Percentiles rank a stretch among this genome's conserved stretches.
These are phyloP conservation scores for Noturus placidus DNA, from an alignment of 2,113 vertebrate species.

Conservation along the genomic window DNA sequence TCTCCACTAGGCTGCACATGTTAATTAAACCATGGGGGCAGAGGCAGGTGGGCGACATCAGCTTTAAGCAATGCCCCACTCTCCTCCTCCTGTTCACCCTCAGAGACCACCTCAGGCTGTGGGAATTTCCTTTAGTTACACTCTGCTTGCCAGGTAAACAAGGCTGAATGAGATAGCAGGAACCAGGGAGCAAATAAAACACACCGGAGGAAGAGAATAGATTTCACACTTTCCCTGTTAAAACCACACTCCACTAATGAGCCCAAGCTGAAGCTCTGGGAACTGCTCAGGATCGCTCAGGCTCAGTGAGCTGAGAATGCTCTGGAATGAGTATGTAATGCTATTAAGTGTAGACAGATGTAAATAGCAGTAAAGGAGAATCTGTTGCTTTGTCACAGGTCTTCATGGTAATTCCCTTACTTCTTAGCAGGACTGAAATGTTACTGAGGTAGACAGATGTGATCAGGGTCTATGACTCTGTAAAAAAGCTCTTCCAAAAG, in stretches of 20 bases:
- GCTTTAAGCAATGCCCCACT: conserved; percentile 77
- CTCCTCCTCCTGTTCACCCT: conserved; percentile 57
- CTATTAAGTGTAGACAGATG: conserved; percentile 56
- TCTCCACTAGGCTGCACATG: conserved; percentile 83
- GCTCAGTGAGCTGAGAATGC: conserved; percentile 47
- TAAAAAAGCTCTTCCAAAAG: background rate
- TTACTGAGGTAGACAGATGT: conserved; percentile 56
- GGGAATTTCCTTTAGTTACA: conserved; percentile 92
- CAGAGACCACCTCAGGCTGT: conserved; percentile 73
- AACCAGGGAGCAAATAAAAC: conserved; percentile 71
- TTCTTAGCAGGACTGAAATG: conserved; percentile 68
- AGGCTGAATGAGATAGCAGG: conserved; percentile 71
- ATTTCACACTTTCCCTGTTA: conserved; percentile 73
- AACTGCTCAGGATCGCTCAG: conserved; percentile 43
- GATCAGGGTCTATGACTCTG: background rate
- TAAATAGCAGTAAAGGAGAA: conserved; percentile 63
- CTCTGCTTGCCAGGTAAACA: conserved; percentile 92
- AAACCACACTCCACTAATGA: conserved; percentile 73
- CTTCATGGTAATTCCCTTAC: conserved; percentile 58
- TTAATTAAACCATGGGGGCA: conserved; percentile 87
- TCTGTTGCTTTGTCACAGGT: conserved; percentile 51
- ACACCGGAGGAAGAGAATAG: conserved; percentile 74
- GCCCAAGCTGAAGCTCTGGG: conserved; percentile 57
- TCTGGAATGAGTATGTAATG: conserved; percentile 32
- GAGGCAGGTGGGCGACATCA: conserved; percentile 77